Evolutionary conservation across 2,797 vertebrate genomes (phyloP), one percentile per base, ranked within the genome.

Genomic region (Eospalax fontanierii): DNA sequence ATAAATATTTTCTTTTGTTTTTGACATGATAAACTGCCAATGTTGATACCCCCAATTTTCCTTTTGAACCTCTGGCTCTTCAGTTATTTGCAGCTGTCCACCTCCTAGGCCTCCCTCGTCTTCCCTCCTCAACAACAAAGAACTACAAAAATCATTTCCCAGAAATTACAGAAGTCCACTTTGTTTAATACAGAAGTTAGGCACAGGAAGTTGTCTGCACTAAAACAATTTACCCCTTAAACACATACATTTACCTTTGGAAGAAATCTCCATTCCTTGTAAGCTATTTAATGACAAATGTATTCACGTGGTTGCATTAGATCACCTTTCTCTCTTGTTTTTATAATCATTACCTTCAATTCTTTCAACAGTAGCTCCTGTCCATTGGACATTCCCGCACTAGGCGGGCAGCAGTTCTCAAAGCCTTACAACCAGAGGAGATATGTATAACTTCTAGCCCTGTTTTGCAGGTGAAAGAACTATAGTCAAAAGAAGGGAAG

Each of bases 21-120:
- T 93, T 95, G 71, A 97, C 93, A 7, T 61, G 91, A 79, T 54
- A 94, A 98, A 97, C 2, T 4, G 85, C 61, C 90, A 97, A 79
- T 66, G 86, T 59, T 92, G 83, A 92, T 33, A 86, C 1, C n/a
- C 66, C 66, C 93, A 90, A 96, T 61, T 85, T 96, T 82, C 83
- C 76, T 87, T 75, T 78, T 66, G 57, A 15, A 96, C 90, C 5
- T 87, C 84, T 90, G 30, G 57, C 83, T 90, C 46, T 84, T 57
- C 43, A 89, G 89, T 59, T 88, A 90, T 93, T 96, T 97, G 87
- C 91, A 95, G 57, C 59, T 65, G 94, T 61, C 89, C 81, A 70
- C 70, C 73, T 92, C 54, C 87, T 88, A 95, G 18, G 81, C 59
- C 14, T 96, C 40, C 78, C 93, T 96, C 84, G 89, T 91, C 59